Percentiles rank a stretch among this genome's conserved stretches.
These are phyloP conservation scores for Perca flavescens DNA, from an alignment of 2,113 vertebrate species.

Conservation along the genomic window DNA sequence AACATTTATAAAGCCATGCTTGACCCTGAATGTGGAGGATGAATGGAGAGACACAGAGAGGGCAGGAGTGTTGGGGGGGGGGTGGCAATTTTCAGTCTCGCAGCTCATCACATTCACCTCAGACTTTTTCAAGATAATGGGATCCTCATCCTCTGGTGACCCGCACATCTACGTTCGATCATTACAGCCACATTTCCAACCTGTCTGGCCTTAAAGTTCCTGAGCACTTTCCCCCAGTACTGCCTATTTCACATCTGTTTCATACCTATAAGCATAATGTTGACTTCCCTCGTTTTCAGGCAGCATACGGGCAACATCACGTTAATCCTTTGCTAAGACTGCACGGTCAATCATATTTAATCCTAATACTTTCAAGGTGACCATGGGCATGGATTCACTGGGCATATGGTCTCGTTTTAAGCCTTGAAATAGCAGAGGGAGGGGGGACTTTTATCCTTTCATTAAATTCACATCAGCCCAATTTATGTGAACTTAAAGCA, in stretches of 20 bases:
- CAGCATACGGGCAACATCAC: conserved; percentile 64
- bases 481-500: conserved; percentile 28
- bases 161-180: conserved; percentile 50
- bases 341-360: conserved; percentile 75
- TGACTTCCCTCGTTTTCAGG: conserved; percentile 64
- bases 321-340: conserved; percentile 78
- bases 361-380: conserved; percentile 81
- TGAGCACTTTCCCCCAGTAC: background rate
- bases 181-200: conserved; percentile 46
- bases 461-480: conserved; percentile 55
- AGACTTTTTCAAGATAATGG: conserved; percentile 62
- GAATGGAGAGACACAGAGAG: conserved; percentile 49
- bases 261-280: conserved; percentile 61
- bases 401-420: conserved; percentile 70
- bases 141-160: conserved; percentile 61
- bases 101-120: conserved; percentile 74
- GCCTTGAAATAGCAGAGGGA: conserved; percentile 39
- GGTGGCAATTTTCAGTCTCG: conserved; percentile 57
- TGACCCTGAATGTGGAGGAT: conserved; percentile 69
- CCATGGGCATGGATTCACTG: conserved; percentile 56
- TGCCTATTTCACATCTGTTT: conserved; percentile 44
- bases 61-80: background rate
- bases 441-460: conserved; percentile 56
- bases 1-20: conserved; percentile 78
- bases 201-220: conserved; percentile 8